Percentiles rank a stretch among this genome's conserved stretches.
Conservation (phyloP, 1,140 invertebrate species). For the Potamilus streckersoni region DNA sequence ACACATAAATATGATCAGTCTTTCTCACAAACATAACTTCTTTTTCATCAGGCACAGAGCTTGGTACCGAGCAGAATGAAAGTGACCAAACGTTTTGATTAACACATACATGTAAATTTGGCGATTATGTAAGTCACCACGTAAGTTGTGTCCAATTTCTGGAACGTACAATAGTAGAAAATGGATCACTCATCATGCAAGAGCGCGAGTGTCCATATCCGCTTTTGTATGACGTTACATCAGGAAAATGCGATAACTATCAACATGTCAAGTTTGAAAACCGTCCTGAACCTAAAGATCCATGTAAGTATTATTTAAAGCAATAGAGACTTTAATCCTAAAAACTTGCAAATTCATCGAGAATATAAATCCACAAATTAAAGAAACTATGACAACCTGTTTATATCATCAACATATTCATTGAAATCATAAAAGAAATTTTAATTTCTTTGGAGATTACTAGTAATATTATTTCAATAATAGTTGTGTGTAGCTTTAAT, state of each 20-base stretch:
- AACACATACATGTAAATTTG: constrained; percentile 5
- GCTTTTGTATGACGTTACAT: constrained; percentile 6
- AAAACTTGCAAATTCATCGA: too few species aligned
- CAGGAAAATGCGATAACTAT: constrained; percentile 26
- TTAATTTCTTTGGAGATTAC: too few species aligned
- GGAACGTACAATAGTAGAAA: constrained; percentile 6
- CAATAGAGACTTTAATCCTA: not conserved
- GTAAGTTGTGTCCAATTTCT: constrained; percentile 20
- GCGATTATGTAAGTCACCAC: not conserved
- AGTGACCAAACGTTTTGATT: not conserved
- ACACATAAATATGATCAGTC: too few species aligned
- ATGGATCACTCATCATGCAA: constrained; percentile 8
- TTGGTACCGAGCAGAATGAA: too few species aligned
- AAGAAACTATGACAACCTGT: too few species aligned
- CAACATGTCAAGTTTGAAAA: constrained; percentile 11
- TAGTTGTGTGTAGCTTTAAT: too few species aligned
- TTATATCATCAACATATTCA: too few species aligned
- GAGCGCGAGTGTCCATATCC: constrained; percentile 19
- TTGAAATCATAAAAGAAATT: too few species aligned
- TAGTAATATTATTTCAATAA: too few species aligned
- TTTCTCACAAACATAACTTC: too few species aligned
- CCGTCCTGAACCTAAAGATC: constrained; percentile 16
- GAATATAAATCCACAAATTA: too few species aligned
- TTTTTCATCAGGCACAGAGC: too few species aligned
- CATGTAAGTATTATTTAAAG: constrained; percentile 11